A percentile compares a stretch with the other conserved stretches of the same genome.
These are phyloP conservation scores for Zhuqinia jingwanae DNA, from an alignment of 2,888 invertebrate genomes.

Conservation along the genomic window DNA sequence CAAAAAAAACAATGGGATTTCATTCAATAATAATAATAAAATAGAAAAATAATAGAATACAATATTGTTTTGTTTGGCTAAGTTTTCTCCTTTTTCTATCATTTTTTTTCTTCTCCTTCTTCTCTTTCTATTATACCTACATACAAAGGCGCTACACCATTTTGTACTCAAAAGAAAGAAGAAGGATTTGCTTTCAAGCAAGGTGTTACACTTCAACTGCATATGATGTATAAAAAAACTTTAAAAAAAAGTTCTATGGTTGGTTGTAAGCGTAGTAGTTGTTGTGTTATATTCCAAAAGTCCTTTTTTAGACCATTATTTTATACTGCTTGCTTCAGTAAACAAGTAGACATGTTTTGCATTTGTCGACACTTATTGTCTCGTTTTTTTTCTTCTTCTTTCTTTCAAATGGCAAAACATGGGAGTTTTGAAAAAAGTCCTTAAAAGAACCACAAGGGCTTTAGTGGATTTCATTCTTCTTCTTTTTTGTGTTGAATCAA, in stretches of 20 bases:
- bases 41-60: slow-evolving; percentile 13
- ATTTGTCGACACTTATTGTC: slow-evolving; percentile 20
- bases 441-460: background rate
- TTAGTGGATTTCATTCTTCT: background rate
- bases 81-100: background rate
- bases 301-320: background rate
- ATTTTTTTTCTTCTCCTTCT: no score
- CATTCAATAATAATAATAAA: slow-evolving; percentile 2
- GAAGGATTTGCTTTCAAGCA: slow-evolving; percentile 22
- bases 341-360: background rate
- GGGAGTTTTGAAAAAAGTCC: slow-evolving; percentile 22
- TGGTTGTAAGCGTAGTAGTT: slow-evolving; percentile 25
- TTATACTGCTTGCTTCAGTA: slow-evolving; percentile 8
- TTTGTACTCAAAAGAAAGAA: slow-evolving; percentile 1
- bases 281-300: slow-evolving; percentile 39
- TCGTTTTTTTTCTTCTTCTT: background rate
- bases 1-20: slow-evolving; percentile 36
- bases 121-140: background rate
- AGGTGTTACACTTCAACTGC: slow-evolving; percentile 44
- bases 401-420: slow-evolving; percentile 2
- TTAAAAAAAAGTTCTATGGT: no score
- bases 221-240: slow-evolving; percentile 24
- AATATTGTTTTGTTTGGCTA: slow-evolving; percentile 23
- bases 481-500: background rate
- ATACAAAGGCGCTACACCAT: background rate